Conservation (phyloP, 2,888 invertebrate genomes). For the Yponomeuta evonymella region DNA sequence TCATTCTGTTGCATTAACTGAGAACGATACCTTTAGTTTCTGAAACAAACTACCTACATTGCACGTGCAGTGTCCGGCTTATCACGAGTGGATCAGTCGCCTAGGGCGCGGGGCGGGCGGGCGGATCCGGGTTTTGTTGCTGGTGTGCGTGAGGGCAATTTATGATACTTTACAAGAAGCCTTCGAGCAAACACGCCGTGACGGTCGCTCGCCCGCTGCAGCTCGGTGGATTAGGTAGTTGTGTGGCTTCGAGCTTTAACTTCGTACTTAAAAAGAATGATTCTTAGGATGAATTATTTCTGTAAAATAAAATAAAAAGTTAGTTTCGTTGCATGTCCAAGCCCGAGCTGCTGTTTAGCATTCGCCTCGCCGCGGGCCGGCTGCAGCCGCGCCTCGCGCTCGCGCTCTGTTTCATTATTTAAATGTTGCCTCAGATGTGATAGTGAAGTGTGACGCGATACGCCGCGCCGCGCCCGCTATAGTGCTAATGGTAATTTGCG, state of each 20-base stretch:
- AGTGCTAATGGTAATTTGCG: background rate
- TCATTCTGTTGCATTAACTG: background rate
- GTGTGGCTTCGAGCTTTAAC: no score
- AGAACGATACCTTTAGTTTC: background rate
- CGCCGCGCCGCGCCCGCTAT: background rate
- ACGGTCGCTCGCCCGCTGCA: background rate
- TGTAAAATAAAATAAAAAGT: background rate
- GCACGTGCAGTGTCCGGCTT: constrained; percentile 8
- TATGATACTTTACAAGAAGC: background rate
- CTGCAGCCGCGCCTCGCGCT: background rate
- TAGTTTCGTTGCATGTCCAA: background rate
- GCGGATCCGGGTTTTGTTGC: background rate
- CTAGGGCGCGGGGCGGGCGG: background rate
- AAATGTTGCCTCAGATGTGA: background rate
- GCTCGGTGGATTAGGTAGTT: no score
- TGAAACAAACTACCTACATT: background rate
- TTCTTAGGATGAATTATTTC: background rate
- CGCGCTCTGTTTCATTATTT: background rate
- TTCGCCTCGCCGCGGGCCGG: background rate
- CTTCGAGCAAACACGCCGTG: background rate
- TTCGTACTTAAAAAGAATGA: background rate
- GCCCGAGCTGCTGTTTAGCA: background rate
- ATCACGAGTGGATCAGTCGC: constrained; percentile 3
- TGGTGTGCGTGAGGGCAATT: background rate
- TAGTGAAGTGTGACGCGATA: background rate